Evolutionary conservation across 1,140 invertebrate genomes (phyloP), one percentile per base, ranked within the genome.

Genomic region (Pseudomyrmex pallidus): DNA sequence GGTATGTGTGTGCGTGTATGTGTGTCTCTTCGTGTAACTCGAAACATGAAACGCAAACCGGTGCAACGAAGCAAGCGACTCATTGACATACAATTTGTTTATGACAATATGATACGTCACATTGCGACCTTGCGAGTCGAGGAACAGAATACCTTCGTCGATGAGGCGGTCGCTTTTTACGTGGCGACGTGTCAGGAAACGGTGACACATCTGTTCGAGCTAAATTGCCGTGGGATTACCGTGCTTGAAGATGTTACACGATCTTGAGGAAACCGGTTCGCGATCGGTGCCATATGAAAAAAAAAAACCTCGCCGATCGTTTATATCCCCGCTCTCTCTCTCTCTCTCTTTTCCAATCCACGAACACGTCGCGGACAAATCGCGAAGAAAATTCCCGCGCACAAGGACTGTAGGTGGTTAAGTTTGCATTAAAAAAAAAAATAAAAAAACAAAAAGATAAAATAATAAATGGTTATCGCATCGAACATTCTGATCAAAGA

Each of bases 171-270:
- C 56, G 35, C 35, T 35, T 67, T 52, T 48, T 44, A 52, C 54
- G 44, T 66, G 25, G 59, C 83, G 52, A 78, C 73, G 56, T 62
- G 57, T 85, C 68, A 61, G 63, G 63, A 78, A 84, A 87, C 76
- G 82, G 74, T 85, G 83, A 88, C 87, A 83, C 87, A 89, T 88
- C 86, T 88, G 86, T 89, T 80, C 68, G 64, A 46, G 59, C 80
- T 85, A 88, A 89, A 89, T 89, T 89, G 84, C 87, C 87, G 87
- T 89, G 87, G 87, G 87, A 89, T 89, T 89, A 89, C 70, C 22
- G 84, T 63, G 59, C 82, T 86, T 17, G 74, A 88, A 74, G 87
- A 88, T 77, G 86, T 85, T 88, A 88, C 87, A 88, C 87, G 87
- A 88, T 73, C 84, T 68, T 25, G 74, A 50, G 61, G 61, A 89